Percentiles rank a stretch among this genome's conserved stretches.
These are phyloP conservation scores for Trimorus sp. DNA, from an alignment of 2,888 invertebrate genomes.

Conservation along the genomic window DNA sequence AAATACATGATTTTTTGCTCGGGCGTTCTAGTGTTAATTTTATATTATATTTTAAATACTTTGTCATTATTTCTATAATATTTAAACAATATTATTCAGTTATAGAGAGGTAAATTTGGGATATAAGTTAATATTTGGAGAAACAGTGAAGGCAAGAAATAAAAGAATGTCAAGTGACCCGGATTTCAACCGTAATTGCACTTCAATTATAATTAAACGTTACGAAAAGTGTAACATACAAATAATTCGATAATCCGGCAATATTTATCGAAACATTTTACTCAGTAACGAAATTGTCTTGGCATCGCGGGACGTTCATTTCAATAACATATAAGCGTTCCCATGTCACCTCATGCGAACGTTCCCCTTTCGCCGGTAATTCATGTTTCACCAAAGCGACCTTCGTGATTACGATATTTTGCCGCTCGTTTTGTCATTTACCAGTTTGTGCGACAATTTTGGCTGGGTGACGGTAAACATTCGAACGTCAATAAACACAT, in stretches of 20 bases:
- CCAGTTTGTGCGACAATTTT: slow-evolving; percentile 17
- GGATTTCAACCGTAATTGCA: too few species aligned
- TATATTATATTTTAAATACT: too few species aligned
- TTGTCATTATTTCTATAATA: too few species aligned
- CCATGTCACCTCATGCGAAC: slow-evolving; percentile 53
- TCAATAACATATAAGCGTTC: slow-evolving; percentile 48
- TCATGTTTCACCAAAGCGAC: slow-evolving; percentile 50
- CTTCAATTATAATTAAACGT: background rate
- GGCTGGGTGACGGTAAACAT: background rate
- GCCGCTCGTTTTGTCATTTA: slow-evolving; percentile 2
- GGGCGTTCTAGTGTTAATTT: too few species aligned
- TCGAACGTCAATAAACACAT: slow-evolving; percentile 1
- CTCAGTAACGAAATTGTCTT: background rate
- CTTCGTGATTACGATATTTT: slow-evolving; percentile 47
- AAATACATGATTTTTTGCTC: too few species aligned
- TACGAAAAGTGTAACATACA: background rate
- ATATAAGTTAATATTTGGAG: too few species aligned
- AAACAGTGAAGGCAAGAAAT: too few species aligned
- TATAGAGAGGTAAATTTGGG: too few species aligned
- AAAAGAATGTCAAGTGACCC: too few species aligned
- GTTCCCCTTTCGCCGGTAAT: slow-evolving; percentile 60
- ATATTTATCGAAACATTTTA: background rate
- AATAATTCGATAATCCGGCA: too few species aligned
- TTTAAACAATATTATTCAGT: too few species aligned
- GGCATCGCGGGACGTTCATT: background rate